Evolutionary conservation across 2,113 vertebrate species (phyloP).

Genomic region (Rissa tridactyla): DNA sequence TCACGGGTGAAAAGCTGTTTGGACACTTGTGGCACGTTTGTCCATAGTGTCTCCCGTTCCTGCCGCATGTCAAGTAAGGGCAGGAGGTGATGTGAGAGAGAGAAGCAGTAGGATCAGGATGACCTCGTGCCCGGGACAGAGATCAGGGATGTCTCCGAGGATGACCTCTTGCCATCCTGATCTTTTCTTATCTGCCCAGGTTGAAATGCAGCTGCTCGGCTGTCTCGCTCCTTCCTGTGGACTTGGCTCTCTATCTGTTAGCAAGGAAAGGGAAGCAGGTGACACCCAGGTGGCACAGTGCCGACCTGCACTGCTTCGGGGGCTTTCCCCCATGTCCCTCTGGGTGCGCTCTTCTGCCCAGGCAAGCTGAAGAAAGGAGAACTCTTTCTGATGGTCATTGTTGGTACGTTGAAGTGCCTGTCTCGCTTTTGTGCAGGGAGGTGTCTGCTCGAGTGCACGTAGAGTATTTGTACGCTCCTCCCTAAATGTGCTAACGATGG

Average conservation of each 20-base stretch:
- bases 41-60: fast-evolving
- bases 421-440: neutral
- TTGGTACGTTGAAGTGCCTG: neutral
- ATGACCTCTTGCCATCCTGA: conserved; percentile 40
- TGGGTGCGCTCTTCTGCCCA: neutral
- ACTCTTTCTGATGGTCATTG: neutral
- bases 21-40: neutral
- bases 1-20: neutral
- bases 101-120: neutral
- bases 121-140: neutral
- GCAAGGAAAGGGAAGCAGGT: neutral
- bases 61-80: neutral
- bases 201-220: neutral
- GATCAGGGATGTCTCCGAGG: neutral
- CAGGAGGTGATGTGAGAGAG: neutral
- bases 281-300: neutral
- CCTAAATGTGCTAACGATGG: fast-evolving
- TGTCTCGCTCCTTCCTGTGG: neutral
- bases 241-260: neutral
- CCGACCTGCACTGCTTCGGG: neutral
- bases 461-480: neutral
- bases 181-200: conserved; percentile 39
- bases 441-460: neutral
- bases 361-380: neutral
- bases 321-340: neutral